A percentile compares a stretch with the other conserved stretches of the same genome.
phyloP scores from a whole-genome alignment of 2,888 invertebrate species.

The Metacarcinus magister region DNA sequence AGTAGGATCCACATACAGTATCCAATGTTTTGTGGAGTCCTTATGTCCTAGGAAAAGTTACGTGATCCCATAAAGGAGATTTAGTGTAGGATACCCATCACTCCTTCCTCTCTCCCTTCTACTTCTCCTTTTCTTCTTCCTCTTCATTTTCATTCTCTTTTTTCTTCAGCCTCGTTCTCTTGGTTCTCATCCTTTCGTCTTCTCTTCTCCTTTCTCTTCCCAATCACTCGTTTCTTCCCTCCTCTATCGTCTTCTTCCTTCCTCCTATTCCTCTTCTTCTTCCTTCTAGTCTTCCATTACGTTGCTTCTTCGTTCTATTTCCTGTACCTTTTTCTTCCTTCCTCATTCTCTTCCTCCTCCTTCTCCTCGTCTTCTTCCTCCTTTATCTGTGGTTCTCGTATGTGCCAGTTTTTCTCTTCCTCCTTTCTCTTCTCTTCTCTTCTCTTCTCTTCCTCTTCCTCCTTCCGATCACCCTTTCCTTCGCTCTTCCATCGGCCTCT shows the following conservation, averaged over 20 bases:
- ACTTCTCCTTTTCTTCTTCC: neutral
- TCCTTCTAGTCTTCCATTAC: neutral
- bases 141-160: neutral
- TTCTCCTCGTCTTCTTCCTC: neutral
- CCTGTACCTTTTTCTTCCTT: neutral
- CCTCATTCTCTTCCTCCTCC: neutral
- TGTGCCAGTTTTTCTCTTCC: neutral
- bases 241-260: neutral
- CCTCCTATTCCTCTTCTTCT: neutral
- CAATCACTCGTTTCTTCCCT: neutral
- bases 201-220: neutral
- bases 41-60: neutral
- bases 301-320: neutral
- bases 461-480: neutral
- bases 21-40: neutral
- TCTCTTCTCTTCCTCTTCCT: neutral
- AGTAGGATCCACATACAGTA: neutral
- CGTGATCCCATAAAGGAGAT: slow-evolving; percentile 6
- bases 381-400: neutral
- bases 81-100: neutral
- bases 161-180: neutral
- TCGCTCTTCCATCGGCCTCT: neutral
- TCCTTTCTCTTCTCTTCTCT: neutral
- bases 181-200: neutral
- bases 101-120: neutral